Base-by-base conservation (phyloP, 2,113 vertebrate genomes). In the Murina feae region DNA sequence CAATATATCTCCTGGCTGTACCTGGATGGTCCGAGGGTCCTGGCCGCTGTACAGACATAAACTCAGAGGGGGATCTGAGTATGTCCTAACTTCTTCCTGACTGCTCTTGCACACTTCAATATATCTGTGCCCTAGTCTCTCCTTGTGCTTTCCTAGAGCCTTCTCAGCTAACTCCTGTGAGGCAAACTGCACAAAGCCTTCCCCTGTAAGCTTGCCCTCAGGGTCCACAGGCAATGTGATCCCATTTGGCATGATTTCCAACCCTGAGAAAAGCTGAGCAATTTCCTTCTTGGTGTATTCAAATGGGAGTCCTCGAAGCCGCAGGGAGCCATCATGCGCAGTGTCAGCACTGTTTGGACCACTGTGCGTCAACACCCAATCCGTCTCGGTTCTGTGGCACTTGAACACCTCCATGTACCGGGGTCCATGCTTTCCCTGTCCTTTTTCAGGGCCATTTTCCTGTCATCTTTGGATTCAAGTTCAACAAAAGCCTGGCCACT, bases 231-330 rank as follows among this genome's bases (percentile, higher is more conserved):
- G 99, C 98, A 99, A 98, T 98, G 98, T 99, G 98, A 99, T 99
- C 99, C 99, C 99, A 98, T 99, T 99, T 98, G 99, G 99, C 98
- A 99, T 98, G 95, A 99, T 99, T 99, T 99, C 99, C 98, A 99
- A 99, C 98, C 99, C 99, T 99, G 99, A 99, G 98, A 99, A 99
- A 97, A 99, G 99, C 98, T 99, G 99, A 55, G 99, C 99, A 69
- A 99, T 99, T 98, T 99, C 99, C 98, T 99, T 99, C 98, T 99
- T 99, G 98, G 99, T 99, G 98, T 99, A 99, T 97, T 99, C 99
- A 97, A 99, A 99, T 32, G 99, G 99, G 90, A 99, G 99, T 96
- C 99, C 99, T 96, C 99, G 98, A 96, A 99, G 99, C 90, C 99
- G 97, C 74, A 97, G 93, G 86, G 97, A 99, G 96, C 99, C 99